Base-by-base conservation (phyloP, 1,140 invertebrate genomes). In the Temnothorax longispinosus region DNA sequence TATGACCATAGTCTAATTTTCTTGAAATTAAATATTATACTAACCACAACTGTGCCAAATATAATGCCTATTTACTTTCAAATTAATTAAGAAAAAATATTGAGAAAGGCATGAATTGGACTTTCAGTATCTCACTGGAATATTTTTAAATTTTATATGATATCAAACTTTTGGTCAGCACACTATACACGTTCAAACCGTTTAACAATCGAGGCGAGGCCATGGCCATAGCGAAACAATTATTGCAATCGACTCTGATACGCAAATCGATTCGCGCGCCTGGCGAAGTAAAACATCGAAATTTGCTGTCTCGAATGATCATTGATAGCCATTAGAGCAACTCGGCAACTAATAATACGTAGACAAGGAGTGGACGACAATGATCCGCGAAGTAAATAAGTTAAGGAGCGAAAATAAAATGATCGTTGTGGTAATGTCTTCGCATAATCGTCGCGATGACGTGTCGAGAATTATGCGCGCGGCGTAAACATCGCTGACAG, bases 361-460 rank as follows among this genome's bases (percentile, higher is more conserved):
- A 7, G 18, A 27, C 56, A 27, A 60, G 21, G 1, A 1, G 21
- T 3, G 21, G 8, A 11, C 56, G 21, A 27, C 10, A 8, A 21
- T 7, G 7, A 8, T 56, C 54, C 18, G n/a, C 56, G 21, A 21
- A 8, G 27, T 60, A 60, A 60, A 60, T 11, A 60, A 60, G 56
- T 0, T 11, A 60, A 60, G 21, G 0, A 27, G 56, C 11, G n/a
- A 27, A 60, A 60, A 60, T 60, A 60, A 60, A 27, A 60, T 10
- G 21, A 21, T 27, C 56, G 56, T 21, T 1, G 21, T 60, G n/a
- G 56, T 60, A 60, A 60, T 27, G 21, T 11, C 7, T 27, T 13
- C 56, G 21, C 56, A 21, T 65, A 65, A 65, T 65, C 64, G 13
- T 41, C 64, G 54, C 18, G 35, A 65, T 65, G 64, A 65, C 64